These are phyloP conservation scores for Conomelus anceps DNA, from an alignment of 2,888 invertebrate species.

Conservation along the genomic window DNA sequence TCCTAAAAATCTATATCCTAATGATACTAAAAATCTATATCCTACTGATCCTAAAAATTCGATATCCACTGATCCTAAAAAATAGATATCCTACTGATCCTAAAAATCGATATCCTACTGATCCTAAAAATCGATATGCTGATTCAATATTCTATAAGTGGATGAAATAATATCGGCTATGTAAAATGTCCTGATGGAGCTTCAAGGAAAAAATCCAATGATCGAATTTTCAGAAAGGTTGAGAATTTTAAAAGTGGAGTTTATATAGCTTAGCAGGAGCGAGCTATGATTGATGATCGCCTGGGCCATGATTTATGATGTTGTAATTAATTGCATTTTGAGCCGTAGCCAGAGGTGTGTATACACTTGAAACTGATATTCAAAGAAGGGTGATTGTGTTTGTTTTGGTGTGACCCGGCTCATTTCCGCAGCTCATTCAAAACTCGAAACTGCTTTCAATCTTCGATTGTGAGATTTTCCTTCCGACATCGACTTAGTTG, in stretches of 20 bases:
- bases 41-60: too few relatives aligned
- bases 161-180: background rate
- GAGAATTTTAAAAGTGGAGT: background rate
- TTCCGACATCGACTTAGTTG: background rate
- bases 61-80: too few relatives aligned
- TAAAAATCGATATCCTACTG: too few relatives aligned
- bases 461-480: background rate
- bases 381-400: background rate
- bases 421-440: background rate
- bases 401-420: background rate
- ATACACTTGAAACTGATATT: background rate
- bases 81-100: too few relatives aligned
- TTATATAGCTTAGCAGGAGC: background rate
- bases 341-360: background rate
- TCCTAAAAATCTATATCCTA: too few relatives aligned
- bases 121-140: too few relatives aligned
- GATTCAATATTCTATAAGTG: background rate
- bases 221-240: background rate
- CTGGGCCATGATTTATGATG: background rate
- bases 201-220: background rate
- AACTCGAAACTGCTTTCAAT: background rate
- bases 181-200: background rate
- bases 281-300: background rate
- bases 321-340: background rate
- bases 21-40: too few relatives aligned